phyloP scores from a whole-genome alignment of 2,888 invertebrate genomes.

The Eugnorisma glareosa region DNA sequence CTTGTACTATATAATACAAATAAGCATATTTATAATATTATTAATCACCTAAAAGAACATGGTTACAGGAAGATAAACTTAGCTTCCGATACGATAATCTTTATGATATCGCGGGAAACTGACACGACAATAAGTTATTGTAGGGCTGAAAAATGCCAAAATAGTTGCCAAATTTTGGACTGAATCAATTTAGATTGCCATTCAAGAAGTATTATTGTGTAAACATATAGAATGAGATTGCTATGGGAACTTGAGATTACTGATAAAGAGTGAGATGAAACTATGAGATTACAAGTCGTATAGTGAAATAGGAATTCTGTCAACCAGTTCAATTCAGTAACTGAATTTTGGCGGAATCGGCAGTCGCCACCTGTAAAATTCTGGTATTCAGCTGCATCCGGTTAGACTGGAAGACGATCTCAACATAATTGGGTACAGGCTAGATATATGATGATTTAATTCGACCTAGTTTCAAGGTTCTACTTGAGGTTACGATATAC shows the following conservation, averaged over 20 bases:
- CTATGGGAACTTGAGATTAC: slow-evolving; percentile 14
- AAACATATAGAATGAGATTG: slow-evolving; percentile 22
- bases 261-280: not conserved
- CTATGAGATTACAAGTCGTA: not conserved
- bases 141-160: not conserved
- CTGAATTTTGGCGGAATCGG: no score
- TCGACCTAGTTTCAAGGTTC: no score
- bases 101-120: slow-evolving; percentile 23
- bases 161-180: not conserved
- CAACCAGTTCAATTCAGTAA: no score
- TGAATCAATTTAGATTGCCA: not conserved
- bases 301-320: not conserved
- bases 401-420: no score
- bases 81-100: slow-evolving; percentile 18
- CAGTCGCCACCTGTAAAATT: no score
- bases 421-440: no score
- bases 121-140: not conserved
- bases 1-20: not conserved
- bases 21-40: not conserved
- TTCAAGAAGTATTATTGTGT: not conserved
- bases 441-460: no score
- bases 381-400: no score
- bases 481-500: no score
- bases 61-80: not conserved
- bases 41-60: not conserved